A percentile compares a stretch with the other conserved stretches of the same genome.
These are phyloP conservation scores for Gymnorhina tibicen DNA, from an alignment of 2,113 vertebrate species.

Conservation along the genomic window DNA sequence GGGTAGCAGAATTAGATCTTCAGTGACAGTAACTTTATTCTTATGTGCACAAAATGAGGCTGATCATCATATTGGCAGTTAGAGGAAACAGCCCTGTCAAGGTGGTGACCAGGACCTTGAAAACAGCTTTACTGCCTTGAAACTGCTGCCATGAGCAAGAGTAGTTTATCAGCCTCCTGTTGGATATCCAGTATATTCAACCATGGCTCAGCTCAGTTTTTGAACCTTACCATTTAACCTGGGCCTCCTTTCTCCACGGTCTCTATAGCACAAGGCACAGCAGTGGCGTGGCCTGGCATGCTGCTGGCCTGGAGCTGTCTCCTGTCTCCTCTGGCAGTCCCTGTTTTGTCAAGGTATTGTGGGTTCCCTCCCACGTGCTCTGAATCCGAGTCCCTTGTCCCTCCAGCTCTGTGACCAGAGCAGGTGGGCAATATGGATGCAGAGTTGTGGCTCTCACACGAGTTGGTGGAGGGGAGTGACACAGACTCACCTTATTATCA, in stretches of 20 bases:
- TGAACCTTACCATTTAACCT: neutral
- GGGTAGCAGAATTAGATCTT: neutral
- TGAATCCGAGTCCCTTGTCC: neutral
- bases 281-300: rapidly evolving
- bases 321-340: rapidly evolving
- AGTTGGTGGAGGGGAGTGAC: neutral
- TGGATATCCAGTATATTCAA: neutral
- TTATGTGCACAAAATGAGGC: neutral
- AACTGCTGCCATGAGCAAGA: neutral
- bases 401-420: neutral
- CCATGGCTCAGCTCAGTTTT: neutral
- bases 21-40: neutral
- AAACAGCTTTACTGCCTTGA: neutral
- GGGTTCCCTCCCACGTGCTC: neutral
- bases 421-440: neutral
- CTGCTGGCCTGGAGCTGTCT: neutral
- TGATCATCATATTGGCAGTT: neutral
- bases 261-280: neutral
- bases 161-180: neutral
- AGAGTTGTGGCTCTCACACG: neutral
- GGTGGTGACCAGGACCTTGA: neutral
- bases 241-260: neutral
- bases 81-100: neutral
- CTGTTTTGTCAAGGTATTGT: neutral
- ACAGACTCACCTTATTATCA: neutral